Base-by-base conservation (phyloP, 1,140 invertebrate species). In the Macrosteles quadrilineatus region DNA sequence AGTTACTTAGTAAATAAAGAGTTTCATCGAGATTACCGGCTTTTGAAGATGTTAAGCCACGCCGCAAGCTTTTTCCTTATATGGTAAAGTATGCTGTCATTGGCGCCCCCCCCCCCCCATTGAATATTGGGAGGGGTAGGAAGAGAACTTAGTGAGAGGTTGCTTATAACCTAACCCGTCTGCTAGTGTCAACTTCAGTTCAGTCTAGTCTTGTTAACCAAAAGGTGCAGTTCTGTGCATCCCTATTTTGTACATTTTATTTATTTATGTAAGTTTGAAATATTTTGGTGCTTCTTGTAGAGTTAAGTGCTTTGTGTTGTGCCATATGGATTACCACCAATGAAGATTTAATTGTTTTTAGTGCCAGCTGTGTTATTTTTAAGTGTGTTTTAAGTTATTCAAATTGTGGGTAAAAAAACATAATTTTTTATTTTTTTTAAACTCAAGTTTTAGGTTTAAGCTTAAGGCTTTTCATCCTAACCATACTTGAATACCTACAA, bases 51-150 rank as follows among this genome's bases (percentile, higher is more conserved):
- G n/a, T 50, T n/a, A 4, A 14, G 55, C 55, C 55, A 59, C 74
- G 71, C 69, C 72, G 73, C 72, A 36, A 64, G 62, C 62, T 76
- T 75, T 73, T 83, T 78, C 83, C 83, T 82, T 84, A 85, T 84
- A 85, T 83, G 83, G 83, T 83, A 80, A 84, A 82, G 81, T 81
- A 80, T 78, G 77, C 75, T 77, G 67, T 79, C 78, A 83, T 84
- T 84, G 82, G 82, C 73, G 75, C 79, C 80, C 76, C 77, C 74
- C 78, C 75, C 77, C 77, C 78, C 77, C 80, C 79, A 80, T 79
- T 78, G 76, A 43, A 68, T 63, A 73, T 74, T 74, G 74, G 45
- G 62, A 9, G 71, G 63, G 57, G 23, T 27, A 27, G 69, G 70
- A 77, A 74, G 78, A 78, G 78, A 55, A 23, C 25, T 12, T 27